Percentiles rank a stretch among this genome's conserved stretches.
phyloP scores from a whole-genome alignment of 2,113 vertebrate species.

The Chaenogobius annularis region DNA sequence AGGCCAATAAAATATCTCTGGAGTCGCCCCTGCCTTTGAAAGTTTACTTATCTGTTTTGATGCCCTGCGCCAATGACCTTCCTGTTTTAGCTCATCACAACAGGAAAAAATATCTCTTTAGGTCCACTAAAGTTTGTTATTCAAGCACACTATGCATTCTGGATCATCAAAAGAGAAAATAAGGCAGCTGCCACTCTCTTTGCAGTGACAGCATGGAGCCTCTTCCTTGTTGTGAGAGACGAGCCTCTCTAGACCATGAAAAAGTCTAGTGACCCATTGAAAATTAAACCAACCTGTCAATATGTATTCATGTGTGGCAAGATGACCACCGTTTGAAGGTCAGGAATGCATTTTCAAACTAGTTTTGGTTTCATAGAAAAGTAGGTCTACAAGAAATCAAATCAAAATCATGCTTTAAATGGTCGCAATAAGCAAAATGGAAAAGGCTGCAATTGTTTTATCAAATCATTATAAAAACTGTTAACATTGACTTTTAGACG shows the following conservation, averaged over 20 bases:
- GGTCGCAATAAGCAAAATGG: no score
- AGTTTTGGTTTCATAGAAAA: no score
- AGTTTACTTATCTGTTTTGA: background rate
- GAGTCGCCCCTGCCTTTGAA: background rate
- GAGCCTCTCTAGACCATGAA: slow-evolving; percentile 14
- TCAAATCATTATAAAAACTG: no score
- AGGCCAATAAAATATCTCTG: no score
- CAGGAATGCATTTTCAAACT: background rate
- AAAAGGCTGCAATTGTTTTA: no score
- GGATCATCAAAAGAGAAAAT: slow-evolving; percentile 14
- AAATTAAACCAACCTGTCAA: slow-evolving; percentile 52
- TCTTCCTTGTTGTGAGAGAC: slow-evolving; percentile 15
- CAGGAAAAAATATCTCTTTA: background rate
- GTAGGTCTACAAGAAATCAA: no score
- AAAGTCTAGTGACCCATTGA: slow-evolving; percentile 27
- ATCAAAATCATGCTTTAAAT: no score
- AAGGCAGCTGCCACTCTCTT: slow-evolving; percentile 3
- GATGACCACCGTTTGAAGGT: slow-evolving; percentile 22
- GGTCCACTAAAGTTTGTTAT: slow-evolving; percentile 1
- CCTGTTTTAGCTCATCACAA: background rate
- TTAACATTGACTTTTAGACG: no score
- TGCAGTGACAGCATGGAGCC: slow-evolving; percentile 10
- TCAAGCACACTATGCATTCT: background rate
- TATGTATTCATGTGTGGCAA: slow-evolving; percentile 35
- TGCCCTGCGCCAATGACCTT: background rate